These are phyloP conservation scores for Rotaria magnacalcarata DNA, from an alignment of 2,888 invertebrate species.

Conservation along the genomic window DNA sequence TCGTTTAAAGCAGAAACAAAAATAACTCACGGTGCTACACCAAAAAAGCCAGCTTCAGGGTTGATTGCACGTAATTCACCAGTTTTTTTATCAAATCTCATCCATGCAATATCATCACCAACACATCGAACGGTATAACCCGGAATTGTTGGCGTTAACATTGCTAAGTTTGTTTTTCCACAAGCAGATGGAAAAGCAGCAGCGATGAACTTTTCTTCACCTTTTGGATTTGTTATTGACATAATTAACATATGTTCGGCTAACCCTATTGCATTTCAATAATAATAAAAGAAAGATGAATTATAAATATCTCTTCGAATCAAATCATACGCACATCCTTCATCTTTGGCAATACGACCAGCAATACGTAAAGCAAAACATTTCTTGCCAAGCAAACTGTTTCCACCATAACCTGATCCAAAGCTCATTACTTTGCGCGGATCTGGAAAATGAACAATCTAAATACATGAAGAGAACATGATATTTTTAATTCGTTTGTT, in stretches of 20 bases:
- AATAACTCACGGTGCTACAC: constrained; percentile 73
- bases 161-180: constrained; percentile 96
- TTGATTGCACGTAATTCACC: constrained; percentile 90
- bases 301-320: background rate
- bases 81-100: constrained; percentile 54
- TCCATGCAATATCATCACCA: constrained; percentile 97
- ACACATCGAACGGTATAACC: constrained; percentile 67
- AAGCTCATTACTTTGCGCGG: constrained; percentile 78
- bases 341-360: constrained; percentile 82
- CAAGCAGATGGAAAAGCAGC: constrained; percentile 86
- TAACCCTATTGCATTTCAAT: constrained; percentile 65
- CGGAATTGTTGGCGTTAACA: constrained; percentile 87
- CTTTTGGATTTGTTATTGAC: constrained; percentile 83
- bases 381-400: constrained; percentile 91
- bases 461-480: too few species aligned
- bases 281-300: too few species aligned
- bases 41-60: constrained; percentile 97
- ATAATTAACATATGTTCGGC: constrained; percentile 99
- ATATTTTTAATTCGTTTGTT: too few species aligned
- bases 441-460: constrained; percentile 76
- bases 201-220: constrained; percentile 77
- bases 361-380: constrained; percentile 94
- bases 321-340: constrained; percentile 82
- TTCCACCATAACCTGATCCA: constrained; percentile 95
- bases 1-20: background rate